These are phyloP conservation scores for Amblyopsis rosae DNA, from an alignment of 2,113 vertebrate genomes.

Conservation along the genomic window DNA sequence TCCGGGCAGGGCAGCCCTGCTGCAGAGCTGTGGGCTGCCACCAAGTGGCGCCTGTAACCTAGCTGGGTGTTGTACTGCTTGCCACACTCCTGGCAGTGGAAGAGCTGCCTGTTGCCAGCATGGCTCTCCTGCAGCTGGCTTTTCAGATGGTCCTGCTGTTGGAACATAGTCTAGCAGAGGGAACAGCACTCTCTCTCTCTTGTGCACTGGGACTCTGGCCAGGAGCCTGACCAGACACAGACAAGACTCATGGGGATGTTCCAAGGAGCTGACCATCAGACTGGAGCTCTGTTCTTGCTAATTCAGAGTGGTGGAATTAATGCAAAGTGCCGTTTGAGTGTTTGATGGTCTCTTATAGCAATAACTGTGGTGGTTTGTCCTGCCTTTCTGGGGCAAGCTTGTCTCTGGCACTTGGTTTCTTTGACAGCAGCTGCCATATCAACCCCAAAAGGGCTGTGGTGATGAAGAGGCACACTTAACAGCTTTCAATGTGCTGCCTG, in stretches of 20 bases:
- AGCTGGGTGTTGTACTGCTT: constrained; percentile 97
- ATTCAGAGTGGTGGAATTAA: constrained; percentile 37
- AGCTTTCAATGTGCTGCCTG: constrained; percentile 29
- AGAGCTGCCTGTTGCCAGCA: constrained; percentile 85
- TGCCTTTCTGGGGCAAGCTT: constrained; percentile 83
- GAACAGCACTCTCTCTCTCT: constrained; percentile 80
- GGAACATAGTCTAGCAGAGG: constrained; percentile 91
- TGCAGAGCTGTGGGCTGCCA: constrained; percentile 72
- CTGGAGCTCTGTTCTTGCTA: constrained; percentile 25
- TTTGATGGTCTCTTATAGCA: constrained; percentile 40
- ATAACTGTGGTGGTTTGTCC: constrained; percentile 65
- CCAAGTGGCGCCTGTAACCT: constrained; percentile 90
- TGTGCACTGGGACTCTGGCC: constrained; percentile 83
- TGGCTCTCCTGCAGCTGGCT: constrained; percentile 90
- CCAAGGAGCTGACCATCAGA: constrained; percentile 45
- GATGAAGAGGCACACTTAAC: constrained; percentile 57
- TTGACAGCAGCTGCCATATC: constrained; percentile 86
- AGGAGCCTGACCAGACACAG: constrained; percentile 75
- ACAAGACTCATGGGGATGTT: constrained; percentile 67
- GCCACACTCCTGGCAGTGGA: constrained; percentile 92
- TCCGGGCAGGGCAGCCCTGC: constrained; percentile 86
- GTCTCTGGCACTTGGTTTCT: constrained; percentile 71
- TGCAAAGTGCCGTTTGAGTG: constrained; percentile 47
- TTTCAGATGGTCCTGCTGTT: constrained; percentile 92
- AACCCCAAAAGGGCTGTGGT: constrained; percentile 79